Conservation (phyloP, 1,140 invertebrate species). For the Vanessa tameamea region DNA sequence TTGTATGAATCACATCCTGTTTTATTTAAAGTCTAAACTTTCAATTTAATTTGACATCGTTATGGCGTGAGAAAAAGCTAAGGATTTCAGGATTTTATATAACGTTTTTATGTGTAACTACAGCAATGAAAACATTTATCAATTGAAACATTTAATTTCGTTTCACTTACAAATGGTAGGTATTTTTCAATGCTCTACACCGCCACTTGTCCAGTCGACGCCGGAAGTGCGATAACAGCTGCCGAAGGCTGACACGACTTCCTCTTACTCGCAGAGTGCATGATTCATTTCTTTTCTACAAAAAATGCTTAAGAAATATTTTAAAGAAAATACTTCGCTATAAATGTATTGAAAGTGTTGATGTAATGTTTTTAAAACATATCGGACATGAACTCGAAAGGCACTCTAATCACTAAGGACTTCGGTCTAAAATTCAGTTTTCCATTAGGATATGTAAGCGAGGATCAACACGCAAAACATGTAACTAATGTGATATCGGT, state of each 20-base stretch:
- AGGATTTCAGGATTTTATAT: neutral
- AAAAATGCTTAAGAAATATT: neutral
- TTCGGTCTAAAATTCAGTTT: too few relatives aligned
- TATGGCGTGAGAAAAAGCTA: neutral
- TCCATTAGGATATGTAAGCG: too few relatives aligned
- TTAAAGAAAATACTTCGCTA: too few relatives aligned
- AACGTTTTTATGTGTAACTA: neutral
- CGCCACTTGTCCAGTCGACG: constrained; percentile 10
- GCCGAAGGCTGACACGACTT: constrained; percentile 24
- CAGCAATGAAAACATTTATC: neutral
- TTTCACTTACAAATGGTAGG: constrained; percentile 7
- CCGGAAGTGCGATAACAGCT: constrained; percentile 30
- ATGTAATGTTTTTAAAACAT: too few relatives aligned
- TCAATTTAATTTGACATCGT: too few relatives aligned
- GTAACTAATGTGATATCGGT: too few relatives aligned
- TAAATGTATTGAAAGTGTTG: too few relatives aligned
- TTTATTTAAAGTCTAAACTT: too few relatives aligned
- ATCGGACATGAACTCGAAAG: too few relatives aligned
- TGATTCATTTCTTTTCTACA: constrained; percentile 7
- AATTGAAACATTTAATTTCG: constrained; percentile 22
- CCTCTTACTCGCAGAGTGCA: constrained; percentile 3
- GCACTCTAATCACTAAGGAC: too few relatives aligned
- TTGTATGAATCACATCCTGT: too few relatives aligned
- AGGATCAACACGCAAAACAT: too few relatives aligned
- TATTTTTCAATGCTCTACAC: constrained; percentile 14